Evolutionary conservation across 2,113 vertebrate genomes (phyloP), one percentile per base, ranked within the genome.

Genomic region (Megaceryle maxima): DNA sequence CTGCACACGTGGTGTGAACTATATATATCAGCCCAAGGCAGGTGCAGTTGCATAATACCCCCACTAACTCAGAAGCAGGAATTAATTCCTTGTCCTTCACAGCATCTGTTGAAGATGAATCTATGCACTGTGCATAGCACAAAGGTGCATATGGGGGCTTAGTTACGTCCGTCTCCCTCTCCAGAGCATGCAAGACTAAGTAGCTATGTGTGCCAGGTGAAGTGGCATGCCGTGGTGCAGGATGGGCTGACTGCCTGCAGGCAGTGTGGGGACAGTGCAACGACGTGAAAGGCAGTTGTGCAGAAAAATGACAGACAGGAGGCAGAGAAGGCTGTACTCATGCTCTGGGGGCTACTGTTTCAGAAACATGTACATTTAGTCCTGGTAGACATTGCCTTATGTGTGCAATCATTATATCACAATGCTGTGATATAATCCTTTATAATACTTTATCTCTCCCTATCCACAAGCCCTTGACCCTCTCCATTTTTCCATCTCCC

Each of bases 141-240:
- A 22, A 25, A 14, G 37, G 9, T 48, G 60, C 29, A 13, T 7
- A 6, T 0, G 1, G 20, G 55, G 12, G 11, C 22, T 87, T 9
- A n/a, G 25, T 51, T 89, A 25, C 6, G 17, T 2, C 77, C 77
- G 28, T 4, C 9, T 64, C 1, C 5, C 13, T 26, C 48, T 56
- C 21, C n/a, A 80, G 39, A 76, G 4, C 48, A n/a, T 11, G 21
- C 9, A 39, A 33, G 29, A 3, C 43, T 33, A 26, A 2, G 5
- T 13, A 2, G 9, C 15, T 39, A 4, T 1, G 4, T 2, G 1
- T 43, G 16, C 41, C 63, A 70, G 26, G 25, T 13, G 50, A 41
- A n/a, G 33, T 22, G 1, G 1, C 9, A 12, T 2, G 0, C 17
- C 16, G 2, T 4, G 11, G 51, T 1, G 1, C 28, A 60, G 63